Conservation (phyloP, 2,888 invertebrate species). For the Heliothis peltigera region DNA sequence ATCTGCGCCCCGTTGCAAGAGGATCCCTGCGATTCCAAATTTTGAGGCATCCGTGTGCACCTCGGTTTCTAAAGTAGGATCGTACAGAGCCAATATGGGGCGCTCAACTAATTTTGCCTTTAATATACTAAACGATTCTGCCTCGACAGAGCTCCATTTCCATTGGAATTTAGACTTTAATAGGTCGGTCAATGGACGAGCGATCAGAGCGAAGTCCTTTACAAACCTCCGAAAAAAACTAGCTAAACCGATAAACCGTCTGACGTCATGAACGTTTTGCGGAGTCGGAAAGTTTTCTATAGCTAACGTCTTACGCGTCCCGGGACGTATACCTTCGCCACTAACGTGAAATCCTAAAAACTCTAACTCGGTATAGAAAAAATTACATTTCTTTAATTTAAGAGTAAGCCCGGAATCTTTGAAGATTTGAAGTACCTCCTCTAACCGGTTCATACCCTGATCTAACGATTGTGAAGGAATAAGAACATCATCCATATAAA, state of each 20-base stretch:
- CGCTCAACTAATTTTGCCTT: too few relatives aligned
- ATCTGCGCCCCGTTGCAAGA: constrained; percentile 59
- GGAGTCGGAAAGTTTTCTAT: constrained; percentile 54
- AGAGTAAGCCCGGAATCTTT: constrained; percentile 45
- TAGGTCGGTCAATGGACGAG: constrained; percentile 55
- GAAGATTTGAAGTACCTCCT: constrained; percentile 37
- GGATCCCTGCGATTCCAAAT: constrained; percentile 64
- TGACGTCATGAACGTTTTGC: constrained; percentile 54
- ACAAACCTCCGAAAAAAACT: constrained; percentile 65
- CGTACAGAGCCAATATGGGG: constrained; percentile 64
- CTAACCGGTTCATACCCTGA: constrained; percentile 46
- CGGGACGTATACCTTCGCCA: constrained; percentile 55
- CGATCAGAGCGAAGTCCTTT: constrained; percentile 55
- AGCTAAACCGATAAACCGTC: constrained; percentile 63
- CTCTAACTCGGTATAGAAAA: constrained; percentile 56
- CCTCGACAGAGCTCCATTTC: constrained; percentile 37
- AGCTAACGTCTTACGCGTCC: constrained; percentile 37
- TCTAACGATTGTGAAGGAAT: constrained; percentile 41
- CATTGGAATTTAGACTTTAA: constrained; percentile 34
- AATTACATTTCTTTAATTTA: constrained; percentile 61
- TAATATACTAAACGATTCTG: constrained; percentile 53
- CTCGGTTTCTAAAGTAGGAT: constrained; percentile 57
- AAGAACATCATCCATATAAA: constrained; percentile 62
- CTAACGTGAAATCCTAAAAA: constrained; percentile 61
- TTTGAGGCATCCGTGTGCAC: constrained; percentile 72